Base-by-base conservation (phyloP, 2,113 vertebrate genomes). In the Chrysemys picta region DNA sequence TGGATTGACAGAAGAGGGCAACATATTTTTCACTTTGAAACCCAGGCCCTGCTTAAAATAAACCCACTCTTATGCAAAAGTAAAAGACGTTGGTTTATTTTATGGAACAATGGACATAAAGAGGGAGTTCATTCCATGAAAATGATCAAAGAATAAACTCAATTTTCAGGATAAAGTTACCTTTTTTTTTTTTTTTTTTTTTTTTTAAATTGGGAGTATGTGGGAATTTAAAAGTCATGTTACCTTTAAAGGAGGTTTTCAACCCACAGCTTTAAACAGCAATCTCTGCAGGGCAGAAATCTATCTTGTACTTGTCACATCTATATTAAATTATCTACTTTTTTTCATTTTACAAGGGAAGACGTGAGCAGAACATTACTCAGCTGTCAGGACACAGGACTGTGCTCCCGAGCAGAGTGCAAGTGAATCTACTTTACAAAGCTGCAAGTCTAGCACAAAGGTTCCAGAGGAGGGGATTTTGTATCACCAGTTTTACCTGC, bases 321-420 rank as follows among this genome's bases (percentile, higher is more conserved):
- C 88, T 91, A 89, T 98, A 97, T 94, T 98, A 97, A 97, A 98
- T 98, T 93, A 97, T 95, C 94, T 95, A 93, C 90, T 97, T 97
- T 97, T 89, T 97, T 97, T 97, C 96, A 93, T 97, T 98, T 98
- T 97, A 98, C 93, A 96, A 97, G 95, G 94, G 87, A 95, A 95
- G 89, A 94, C 27, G 17, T 87, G 91, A 98, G 93, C 49, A 95
- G 94, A 96, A 97, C 96, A 98, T 97, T 96, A 97, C 93, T 97
- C 93, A 97, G 92, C 94, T 93, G 91, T 96, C 95, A 96, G 92
- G 80, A 84, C 27, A 78, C 53, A 94, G 91, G 92, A 82, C 94
- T 94, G 88, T 85, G 93, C 89, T 88, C 90, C 91, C 87, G 93
- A 96, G 87, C 72, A 84, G 42, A 90, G 84, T 90, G 79, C 54